These are phyloP conservation scores for Phymorhynchus buccinoides DNA, from an alignment of 1,140 invertebrate species.

Conservation along the genomic window DNA sequence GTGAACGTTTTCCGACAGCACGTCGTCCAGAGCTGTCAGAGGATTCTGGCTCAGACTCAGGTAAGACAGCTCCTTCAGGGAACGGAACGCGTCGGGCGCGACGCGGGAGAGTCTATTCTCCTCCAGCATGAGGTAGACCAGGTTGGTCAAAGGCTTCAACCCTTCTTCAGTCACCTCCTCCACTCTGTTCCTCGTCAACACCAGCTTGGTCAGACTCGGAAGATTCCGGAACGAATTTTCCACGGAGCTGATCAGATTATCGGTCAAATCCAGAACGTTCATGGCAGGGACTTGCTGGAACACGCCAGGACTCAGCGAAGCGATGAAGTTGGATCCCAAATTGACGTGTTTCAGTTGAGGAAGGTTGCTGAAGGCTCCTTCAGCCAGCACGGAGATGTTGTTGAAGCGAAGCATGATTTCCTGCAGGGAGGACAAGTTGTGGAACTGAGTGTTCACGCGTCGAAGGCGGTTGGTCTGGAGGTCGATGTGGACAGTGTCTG, in stretches of 20 bases:
- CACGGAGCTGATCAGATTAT: constrained; percentile 75
- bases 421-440: constrained; percentile 33
- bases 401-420: constrained; percentile 38
- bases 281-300: constrained; percentile 62
- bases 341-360: constrained; percentile 38
- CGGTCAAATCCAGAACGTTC: constrained; percentile 77
- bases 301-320: constrained; percentile 55
- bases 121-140: constrained; percentile 87
- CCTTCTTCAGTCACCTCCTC: constrained; percentile 76
- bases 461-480: constrained; percentile 55
- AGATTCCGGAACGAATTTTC: constrained; percentile 69
- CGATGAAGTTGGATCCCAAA: constrained; percentile 46
- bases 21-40: constrained; percentile 52
- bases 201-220: constrained; percentile 79
- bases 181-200: constrained; percentile 82
- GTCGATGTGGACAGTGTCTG: constrained; percentile 41
- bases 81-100: constrained; percentile 82
- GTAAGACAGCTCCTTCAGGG: constrained; percentile 83
- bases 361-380: constrained; percentile 42
- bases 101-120: constrained; percentile 82
- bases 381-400: constrained; percentile 28
- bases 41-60: constrained; percentile 78
- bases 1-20: constrained; percentile 43
- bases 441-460: constrained; percentile 19
- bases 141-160: constrained; percentile 78